Base-by-base conservation (phyloP, 2,888 invertebrate genomes). In the Lithophane semibrunnea region DNA sequence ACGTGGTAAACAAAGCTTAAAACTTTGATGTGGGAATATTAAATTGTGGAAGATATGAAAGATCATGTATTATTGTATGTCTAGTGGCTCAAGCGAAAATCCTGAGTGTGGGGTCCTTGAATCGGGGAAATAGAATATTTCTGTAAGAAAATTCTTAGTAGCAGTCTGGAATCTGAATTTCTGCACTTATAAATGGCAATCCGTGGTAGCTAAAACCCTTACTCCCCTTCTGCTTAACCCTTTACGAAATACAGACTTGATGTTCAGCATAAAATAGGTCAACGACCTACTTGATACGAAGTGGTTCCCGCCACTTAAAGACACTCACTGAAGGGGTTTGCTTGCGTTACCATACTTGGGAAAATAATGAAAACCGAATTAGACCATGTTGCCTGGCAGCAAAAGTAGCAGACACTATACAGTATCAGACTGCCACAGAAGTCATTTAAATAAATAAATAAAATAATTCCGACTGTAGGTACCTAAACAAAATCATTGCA, bases 11-110 rank as follows among this genome's bases (percentile, higher is more conserved):
- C 58, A 79, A 63, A 67, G 56, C 44, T 29, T 29, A 78, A 21
- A 29, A 24, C 44, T 79, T 79, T 79, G 84, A 80, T 68, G 56
- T 7, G 8, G 61, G 18, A 29, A 54, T 52, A 79, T 79, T 24
- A 56, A 63, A 77, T 67, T 67, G 13, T 63, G 29, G 52, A 49
- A 44, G 44, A 37, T 52, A 52, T 29, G 52, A 24, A 49, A 74
- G n/a, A 49, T 75, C 24, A 49, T 42, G 2, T 58, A 16, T 63
- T n/a, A 18, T 0, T 47, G 2, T 47, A 18, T 18, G 29, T 66
- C 0, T 21, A 16, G 21, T 24, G 42, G 2, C 18, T 18, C 24
- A 21, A 54, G 21, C 10, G n/a, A n/a, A 10, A 54, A 21, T 5
- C 8, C 3, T 37, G 16, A 37, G 2, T 24, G 65, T 24, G 24